Conservation (phyloP, 2,888 invertebrate genomes). For the Tachina lurida region DNA sequence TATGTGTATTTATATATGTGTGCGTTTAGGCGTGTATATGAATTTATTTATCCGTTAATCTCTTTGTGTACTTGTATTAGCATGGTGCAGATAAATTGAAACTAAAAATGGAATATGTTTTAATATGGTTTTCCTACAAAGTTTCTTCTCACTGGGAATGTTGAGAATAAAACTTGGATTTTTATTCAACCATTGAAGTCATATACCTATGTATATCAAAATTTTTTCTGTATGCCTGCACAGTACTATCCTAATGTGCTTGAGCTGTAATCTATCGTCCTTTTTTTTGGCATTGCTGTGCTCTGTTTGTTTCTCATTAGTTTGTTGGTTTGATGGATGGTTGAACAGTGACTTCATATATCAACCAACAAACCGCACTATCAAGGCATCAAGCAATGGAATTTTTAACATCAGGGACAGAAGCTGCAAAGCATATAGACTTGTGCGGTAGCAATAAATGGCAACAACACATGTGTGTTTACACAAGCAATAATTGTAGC, state of each 20-base stretch:
- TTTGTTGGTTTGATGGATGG: constrained; percentile 68
- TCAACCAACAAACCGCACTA: constrained; percentile 65
- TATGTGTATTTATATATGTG: too few species aligned
- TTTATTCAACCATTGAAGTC: too few species aligned
- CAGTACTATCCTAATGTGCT: neutral
- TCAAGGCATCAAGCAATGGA: constrained; percentile 38
- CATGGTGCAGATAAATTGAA: neutral
- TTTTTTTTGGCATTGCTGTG: constrained; percentile 17
- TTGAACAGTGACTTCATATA: constrained; percentile 63
- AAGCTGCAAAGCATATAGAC: neutral
- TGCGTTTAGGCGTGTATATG: neutral
- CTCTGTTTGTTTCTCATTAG: constrained; percentile 69
- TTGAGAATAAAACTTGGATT: too few species aligned
- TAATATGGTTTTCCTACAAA: too few species aligned
- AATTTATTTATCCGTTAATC: constrained; percentile 34
- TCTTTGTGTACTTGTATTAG: neutral
- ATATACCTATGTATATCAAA: neutral
- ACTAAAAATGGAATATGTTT: too few species aligned
- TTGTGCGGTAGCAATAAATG: constrained; percentile 11
- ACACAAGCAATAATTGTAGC: constrained; percentile 1
- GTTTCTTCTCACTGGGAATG: too few species aligned
- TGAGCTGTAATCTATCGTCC: neutral
- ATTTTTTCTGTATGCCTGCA: neutral
- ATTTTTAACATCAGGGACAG: constrained; percentile 31
- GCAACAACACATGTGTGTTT: neutral